These are phyloP conservation scores for Plebejus anna DNA, from an alignment of 2,888 invertebrate genomes.

Conservation along the genomic window DNA sequence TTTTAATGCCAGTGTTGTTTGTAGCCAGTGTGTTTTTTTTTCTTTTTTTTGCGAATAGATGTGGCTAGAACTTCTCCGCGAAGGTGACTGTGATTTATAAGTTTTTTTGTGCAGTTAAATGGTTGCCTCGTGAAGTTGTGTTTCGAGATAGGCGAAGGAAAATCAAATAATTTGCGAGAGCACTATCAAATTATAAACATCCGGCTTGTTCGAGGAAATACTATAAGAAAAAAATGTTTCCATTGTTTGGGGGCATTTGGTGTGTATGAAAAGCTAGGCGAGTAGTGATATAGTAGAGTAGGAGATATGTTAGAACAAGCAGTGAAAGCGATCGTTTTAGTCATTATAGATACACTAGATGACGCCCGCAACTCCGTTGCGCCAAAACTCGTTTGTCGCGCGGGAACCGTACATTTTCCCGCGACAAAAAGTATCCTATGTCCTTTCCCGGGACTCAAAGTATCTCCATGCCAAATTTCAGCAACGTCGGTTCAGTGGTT, in stretches of 20 bases:
- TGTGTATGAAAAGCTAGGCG: neutral
- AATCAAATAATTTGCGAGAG: neutral
- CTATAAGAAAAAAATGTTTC: neutral
- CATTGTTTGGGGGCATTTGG: neutral
- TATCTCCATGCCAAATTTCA: no score
- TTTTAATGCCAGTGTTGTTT: neutral
- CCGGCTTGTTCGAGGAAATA: neutral
- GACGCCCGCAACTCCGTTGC: no score
- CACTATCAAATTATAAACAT: neutral
- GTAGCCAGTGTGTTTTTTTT: neutral
- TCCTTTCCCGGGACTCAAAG: no score
- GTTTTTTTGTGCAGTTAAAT: neutral
- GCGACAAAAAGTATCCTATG: no score
- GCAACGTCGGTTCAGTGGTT: no score
- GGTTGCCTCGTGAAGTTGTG: neutral
- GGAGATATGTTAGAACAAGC: neutral
- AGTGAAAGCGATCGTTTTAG: neutral
- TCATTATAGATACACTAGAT: neutral
- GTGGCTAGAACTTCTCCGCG: neutral
- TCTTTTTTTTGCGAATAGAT: neutral
- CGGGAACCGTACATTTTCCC: no score
- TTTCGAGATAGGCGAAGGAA: neutral
- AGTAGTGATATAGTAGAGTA: neutral
- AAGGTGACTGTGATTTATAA: neutral
- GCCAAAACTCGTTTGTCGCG: no score